Conservation (phyloP, 1,140 invertebrate genomes). For the Stratiolaelaps scimitus region DNA sequence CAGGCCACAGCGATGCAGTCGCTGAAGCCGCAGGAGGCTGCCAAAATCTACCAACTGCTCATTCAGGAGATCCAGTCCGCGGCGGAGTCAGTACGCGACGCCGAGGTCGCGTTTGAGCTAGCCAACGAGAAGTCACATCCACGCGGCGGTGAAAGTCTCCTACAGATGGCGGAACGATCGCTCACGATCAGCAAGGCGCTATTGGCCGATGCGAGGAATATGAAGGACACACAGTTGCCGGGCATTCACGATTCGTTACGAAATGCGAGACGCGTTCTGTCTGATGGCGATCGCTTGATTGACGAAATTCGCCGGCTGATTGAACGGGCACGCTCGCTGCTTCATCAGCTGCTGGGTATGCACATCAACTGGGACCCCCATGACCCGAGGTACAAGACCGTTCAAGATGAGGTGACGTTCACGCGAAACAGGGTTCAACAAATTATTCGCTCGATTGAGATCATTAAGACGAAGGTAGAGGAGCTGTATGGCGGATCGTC, state of each 20-base stretch:
- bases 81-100: background rate
- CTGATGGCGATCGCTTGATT: slow-evolving; percentile 3
- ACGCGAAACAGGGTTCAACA: background rate
- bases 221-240: slow-evolving; percentile 35
- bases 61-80: background rate
- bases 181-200: slow-evolving; percentile 47
- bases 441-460: background rate
- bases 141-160: slow-evolving; percentile 8
- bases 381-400: slow-evolving; percentile 11
- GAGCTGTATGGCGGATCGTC: slow-evolving; percentile 37
- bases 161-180: slow-evolving; percentile 14
- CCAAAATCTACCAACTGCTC: slow-evolving; percentile 21
- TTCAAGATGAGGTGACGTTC: slow-evolving; percentile 17
- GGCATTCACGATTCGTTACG: slow-evolving; percentile 8
- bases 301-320: background rate
- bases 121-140: slow-evolving; percentile 18
- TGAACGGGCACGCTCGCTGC: background rate
- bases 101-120: slow-evolving; percentile 15
- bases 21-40: slow-evolving; percentile 19
- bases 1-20: slow-evolving; percentile 16
- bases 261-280: background rate
- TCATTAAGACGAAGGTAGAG: slow-evolving; percentile 35
- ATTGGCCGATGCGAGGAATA: slow-evolving; percentile 43
- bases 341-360: slow-evolving; percentile 16
- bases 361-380: slow-evolving; percentile 8